A percentile compares a stretch with the other conserved stretches of the same genome.
These are phyloP conservation scores for Ernsta delagoae DNA, from an alignment of 2,888 invertebrate species.

Conservation along the genomic window DNA sequence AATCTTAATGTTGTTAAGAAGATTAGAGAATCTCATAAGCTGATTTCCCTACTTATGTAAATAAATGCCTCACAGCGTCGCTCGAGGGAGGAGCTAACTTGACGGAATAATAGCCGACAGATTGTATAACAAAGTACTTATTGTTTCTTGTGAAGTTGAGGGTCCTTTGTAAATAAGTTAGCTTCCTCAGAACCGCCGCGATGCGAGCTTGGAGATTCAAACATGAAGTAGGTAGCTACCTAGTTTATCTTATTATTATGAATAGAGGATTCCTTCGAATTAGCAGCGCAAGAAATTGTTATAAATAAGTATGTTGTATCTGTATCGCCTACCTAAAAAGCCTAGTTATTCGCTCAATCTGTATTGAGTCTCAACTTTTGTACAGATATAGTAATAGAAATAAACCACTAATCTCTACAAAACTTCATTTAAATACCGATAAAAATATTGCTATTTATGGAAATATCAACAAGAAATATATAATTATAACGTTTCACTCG, in stretches of 20 bases:
- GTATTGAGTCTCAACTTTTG: too few relatives aligned
- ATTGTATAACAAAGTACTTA: constrained; percentile 60
- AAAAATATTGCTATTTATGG: too few relatives aligned
- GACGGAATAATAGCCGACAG: constrained; percentile 54
- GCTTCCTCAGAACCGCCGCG: constrained; percentile 19
- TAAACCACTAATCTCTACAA: too few relatives aligned
- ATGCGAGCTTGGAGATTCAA: constrained; percentile 43
- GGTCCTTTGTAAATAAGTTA: constrained; percentile 50
- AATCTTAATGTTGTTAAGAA: constrained; percentile 14
- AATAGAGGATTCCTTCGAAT: neutral
- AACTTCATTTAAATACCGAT: too few relatives aligned
- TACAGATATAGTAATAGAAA: too few relatives aligned
- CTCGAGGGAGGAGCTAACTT: constrained; percentile 48
- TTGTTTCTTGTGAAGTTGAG: constrained; percentile 51
- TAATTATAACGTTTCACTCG: too few relatives aligned
- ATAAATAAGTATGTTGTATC: too few relatives aligned
- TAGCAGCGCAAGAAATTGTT: neutral
- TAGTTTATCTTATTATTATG: constrained; percentile 3
- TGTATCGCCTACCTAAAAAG: too few relatives aligned
- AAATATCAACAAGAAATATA: too few relatives aligned
- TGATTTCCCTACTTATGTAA: constrained; percentile 43
- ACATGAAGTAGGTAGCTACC: constrained; percentile 14
- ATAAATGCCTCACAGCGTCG: constrained; percentile 49
- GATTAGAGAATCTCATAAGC: constrained; percentile 25
- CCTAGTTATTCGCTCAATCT: too few relatives aligned